phyloP scores from a whole-genome alignment of 2,888 invertebrate species.

The Lasius fuliginosus region DNA sequence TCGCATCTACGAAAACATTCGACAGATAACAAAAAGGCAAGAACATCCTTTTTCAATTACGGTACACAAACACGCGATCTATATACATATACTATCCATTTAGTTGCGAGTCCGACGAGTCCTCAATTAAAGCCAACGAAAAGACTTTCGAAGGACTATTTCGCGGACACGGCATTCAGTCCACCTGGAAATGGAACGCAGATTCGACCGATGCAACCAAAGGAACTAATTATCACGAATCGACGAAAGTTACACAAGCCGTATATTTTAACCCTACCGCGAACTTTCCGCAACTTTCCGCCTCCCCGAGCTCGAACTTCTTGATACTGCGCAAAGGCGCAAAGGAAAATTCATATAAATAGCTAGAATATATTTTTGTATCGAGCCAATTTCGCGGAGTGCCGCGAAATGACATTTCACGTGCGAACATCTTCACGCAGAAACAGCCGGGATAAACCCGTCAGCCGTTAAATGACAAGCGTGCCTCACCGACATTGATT shows the following conservation, averaged over 20 bases:
- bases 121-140: conserved; percentile 31
- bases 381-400: background rate
- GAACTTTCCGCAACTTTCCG: conserved; percentile 3
- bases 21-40: background rate
- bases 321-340: background rate
- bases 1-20: conserved; percentile 11
- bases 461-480: conserved; percentile 69
- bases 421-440: background rate
- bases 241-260: conserved; percentile 24
- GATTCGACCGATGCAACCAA: background rate
- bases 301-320: background rate
- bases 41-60: conserved; percentile 29
- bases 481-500: conserved; percentile 67
- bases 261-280: background rate
- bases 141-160: conserved; percentile 45
- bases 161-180: conserved; percentile 9
- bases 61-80: background rate
- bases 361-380: background rate
- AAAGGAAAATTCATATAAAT: background rate
- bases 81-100: background rate
- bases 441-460: conserved; percentile 64
- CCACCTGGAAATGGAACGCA: background rate
- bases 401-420: background rate
- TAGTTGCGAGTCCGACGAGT: background rate
- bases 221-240: conserved; percentile 26